Base-by-base conservation (phyloP, 2,888 invertebrate species). In the Halocaridina rubra region DNA sequence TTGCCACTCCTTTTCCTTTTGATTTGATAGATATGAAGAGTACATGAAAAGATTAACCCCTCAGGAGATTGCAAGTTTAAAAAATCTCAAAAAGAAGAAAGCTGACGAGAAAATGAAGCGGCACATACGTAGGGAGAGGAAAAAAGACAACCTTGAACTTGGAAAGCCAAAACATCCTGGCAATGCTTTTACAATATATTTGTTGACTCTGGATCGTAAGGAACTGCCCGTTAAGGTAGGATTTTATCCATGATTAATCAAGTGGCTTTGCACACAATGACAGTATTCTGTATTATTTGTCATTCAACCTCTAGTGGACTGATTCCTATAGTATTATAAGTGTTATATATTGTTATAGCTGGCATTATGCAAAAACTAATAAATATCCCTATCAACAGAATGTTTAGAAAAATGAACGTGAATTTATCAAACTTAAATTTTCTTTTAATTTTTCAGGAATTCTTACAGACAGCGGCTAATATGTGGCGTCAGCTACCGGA, bases 101-200 rank as follows among this genome's bases (percentile, higher is more conserved):
- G 8, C 39, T 3, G 53, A 75, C 16, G 84, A 84, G 30, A 84
- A 84, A 16, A n/a, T 46, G 4, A 84, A 80, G 16, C 46, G 69
- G 4, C 75, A 67, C 16, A 10, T 57, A 3, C 64, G 64, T 5
- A 61, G 67, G 13, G 79, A 80, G 10, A 79, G 80, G 33, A 84
- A 84, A 27, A 71, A 33, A 30, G 79, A 84, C 10, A 32, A 32
- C 7, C 74, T 79, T 27, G 64, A 46, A n/a, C 74, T 84, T 16
- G 84, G 84, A 2, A 79, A 80, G 13, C 84, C 84, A 3, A 84
- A 80, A 57, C 76, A 80, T 30, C 84, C 84, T 0, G 84, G 84
- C 22, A 84, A 80, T 84, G 74, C 75, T 8, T 84, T 84, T 39
- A 32, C 69, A 0, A 29, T 74, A n/a, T 84, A 80, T 27, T 13